Base-by-base conservation (phyloP, 2,113 vertebrate genomes). In the Eurypyga helias region DNA sequence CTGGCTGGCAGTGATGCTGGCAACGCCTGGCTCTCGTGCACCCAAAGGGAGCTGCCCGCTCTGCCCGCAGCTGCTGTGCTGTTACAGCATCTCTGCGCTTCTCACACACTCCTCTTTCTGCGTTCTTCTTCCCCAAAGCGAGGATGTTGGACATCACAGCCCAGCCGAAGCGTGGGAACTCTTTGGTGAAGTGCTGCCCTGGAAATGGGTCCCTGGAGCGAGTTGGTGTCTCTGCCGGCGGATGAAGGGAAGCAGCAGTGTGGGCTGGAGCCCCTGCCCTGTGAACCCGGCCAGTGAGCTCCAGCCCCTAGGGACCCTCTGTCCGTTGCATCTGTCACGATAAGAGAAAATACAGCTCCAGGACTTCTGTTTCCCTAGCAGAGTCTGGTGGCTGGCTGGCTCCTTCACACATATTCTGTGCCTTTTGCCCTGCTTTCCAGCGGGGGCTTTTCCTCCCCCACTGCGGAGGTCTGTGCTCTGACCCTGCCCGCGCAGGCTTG, bases 311-410 rank as follows among this genome's bases (percentile, higher is more conserved):
- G 94, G 90, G 92, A 69, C 52, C 46, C 17, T 71, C 23, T 12
- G 66, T n/a, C 18, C 11, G 1, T 18, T 5, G 9, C 26, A 1
- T 41, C 49, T 15, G 26, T 23, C 10, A 1, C 0, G 1, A 23
- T 23, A 23, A 31, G 41, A 21, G 6, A 20, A 34, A 55, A 4
- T 2, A 10, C 23, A 4, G 13, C 80, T 72, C 33, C 1, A 0
- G 13, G 41, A 18, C 54, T 89, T 23, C 60, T 21, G 29, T 23
- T 77, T 45, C 60, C 20, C 4, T 0, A 9, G 45, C 19, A 4
- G n/a, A 54, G 45, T 2, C 58, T 3, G 4, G 8, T 10, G 41
- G 7, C 83, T 11, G 17, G 17, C 4, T 15, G 58, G 26, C 55
- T 45, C 31, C 9, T 54, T n/a, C 7, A 2, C 73, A 9, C 64